These are phyloP conservation scores for Ormyrus thymus DNA, from an alignment of 2,888 invertebrate species.

Conservation along the genomic window DNA sequence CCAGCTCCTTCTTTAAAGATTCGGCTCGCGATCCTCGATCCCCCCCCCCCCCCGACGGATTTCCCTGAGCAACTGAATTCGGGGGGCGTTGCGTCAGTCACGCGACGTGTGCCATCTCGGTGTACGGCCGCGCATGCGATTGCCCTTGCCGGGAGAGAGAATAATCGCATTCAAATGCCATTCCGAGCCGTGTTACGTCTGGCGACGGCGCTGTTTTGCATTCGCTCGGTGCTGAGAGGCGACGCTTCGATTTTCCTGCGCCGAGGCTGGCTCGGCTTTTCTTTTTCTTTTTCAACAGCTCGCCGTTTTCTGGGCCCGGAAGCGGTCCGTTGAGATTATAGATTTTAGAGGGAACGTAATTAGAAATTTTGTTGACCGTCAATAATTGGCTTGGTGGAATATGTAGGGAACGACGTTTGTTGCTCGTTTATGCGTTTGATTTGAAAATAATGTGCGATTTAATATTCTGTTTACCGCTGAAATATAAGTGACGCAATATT, in stretches of 20 bases:
- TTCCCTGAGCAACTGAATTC: slow-evolving; percentile 12
- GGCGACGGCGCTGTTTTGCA: slow-evolving; percentile 12
- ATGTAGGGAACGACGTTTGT: no score
- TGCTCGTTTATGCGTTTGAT: no score
- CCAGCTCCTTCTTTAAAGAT: neutral
- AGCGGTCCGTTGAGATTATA: no score
- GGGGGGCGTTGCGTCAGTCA: slow-evolving; percentile 23
- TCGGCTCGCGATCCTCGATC: no score
- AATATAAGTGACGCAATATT: slow-evolving; percentile 11
- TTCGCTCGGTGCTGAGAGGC: neutral
- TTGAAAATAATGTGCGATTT: no score
- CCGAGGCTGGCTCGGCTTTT: no score
- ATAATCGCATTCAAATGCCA: slow-evolving; percentile 44
- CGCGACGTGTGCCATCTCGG: slow-evolving; percentile 17
- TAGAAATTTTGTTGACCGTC: no score
- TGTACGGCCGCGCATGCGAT: slow-evolving; percentile 23
- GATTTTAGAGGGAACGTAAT: no score
- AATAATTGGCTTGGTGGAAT: no score
- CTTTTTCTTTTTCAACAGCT: no score
- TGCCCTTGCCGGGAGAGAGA: neutral
- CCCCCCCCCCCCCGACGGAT: neutral
- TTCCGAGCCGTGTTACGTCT: neutral
- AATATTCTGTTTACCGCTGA: slow-evolving; percentile 22
- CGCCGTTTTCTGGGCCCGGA: no score
- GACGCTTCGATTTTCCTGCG: no score